These are phyloP conservation scores for Micrasema longulum DNA, from an alignment of 1,140 invertebrate species.

Conservation along the genomic window DNA sequence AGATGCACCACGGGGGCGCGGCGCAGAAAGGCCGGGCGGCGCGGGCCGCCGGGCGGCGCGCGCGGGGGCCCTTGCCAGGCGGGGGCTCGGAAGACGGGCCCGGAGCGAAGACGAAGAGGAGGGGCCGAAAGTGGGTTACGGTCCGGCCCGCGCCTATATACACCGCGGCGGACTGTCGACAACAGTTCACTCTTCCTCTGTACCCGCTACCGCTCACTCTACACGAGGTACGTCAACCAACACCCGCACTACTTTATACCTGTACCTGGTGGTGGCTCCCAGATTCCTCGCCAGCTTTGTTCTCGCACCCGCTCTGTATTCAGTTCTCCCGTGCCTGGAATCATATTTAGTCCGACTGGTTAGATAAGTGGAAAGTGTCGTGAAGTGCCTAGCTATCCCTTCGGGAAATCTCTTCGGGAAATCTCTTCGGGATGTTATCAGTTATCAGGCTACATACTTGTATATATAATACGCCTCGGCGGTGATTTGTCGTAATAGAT, in stretches of 20 bases:
- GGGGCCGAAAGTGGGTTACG: slow-evolving; percentile 39
- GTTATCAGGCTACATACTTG: too few relatives aligned
- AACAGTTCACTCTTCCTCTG: slow-evolving; percentile 40
- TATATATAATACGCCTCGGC: too few relatives aligned
- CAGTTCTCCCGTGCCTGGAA: too few relatives aligned
- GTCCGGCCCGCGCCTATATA: slow-evolving; percentile 42
- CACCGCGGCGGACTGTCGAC: slow-evolving; percentile 15
- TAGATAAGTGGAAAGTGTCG: slow-evolving; percentile 39
- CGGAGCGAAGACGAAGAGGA: too few relatives aligned
- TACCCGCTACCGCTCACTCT: slow-evolving; percentile 34
- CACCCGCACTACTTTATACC: neutral
- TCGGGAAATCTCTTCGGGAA: neutral
- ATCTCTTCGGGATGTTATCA: neutral
- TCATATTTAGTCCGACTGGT: too few relatives aligned
- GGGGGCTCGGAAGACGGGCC: slow-evolving; percentile 10
- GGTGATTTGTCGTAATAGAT: too few relatives aligned
- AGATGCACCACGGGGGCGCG: neutral
- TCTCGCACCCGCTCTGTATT: too few relatives aligned
- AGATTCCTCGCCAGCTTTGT: neutral
- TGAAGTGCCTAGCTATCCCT: slow-evolving; percentile 20
- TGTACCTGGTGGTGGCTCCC: slow-evolving; percentile 20
- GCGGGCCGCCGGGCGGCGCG: neutral
- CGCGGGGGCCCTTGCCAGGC: neutral
- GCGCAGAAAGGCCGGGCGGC: neutral
- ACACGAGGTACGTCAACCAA: slow-evolving; percentile 42